phyloP scores from a whole-genome alignment of 2,888 invertebrate genomes.

The Tricholauxania praeusta region DNA sequence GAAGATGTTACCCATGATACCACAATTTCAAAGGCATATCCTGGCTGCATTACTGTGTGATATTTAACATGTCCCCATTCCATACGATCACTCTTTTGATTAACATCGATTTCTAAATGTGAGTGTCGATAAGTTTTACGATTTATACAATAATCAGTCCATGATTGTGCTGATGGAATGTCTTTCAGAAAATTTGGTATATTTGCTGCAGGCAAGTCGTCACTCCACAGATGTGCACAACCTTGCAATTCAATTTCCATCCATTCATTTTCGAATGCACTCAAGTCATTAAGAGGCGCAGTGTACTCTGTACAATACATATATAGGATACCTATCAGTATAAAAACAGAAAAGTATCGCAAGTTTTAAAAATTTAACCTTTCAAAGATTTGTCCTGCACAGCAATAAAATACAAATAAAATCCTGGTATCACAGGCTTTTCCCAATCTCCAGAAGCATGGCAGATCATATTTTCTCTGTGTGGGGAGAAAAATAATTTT shows the following conservation, averaged over 20 bases:
- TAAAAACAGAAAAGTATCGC: background rate
- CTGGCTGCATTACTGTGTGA: constrained; percentile 88
- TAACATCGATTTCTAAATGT: constrained; percentile 87
- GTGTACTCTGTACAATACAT: constrained; percentile 70
- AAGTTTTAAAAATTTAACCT: constrained; percentile 49
- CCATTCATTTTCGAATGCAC: constrained; percentile 92
- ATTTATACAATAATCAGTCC: constrained; percentile 59
- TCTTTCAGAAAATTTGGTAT: constrained; percentile 65
- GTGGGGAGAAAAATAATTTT: background rate
- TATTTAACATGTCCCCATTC: constrained; percentile 97
- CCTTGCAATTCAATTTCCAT: constrained; percentile 83
- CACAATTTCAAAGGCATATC: constrained; percentile 93
- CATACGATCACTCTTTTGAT: constrained; percentile 86
- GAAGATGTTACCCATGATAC: constrained; percentile 98
- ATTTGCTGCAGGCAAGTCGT: constrained; percentile 53
- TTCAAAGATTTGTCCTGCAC: constrained; percentile 69
- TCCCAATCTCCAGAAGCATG: constrained; percentile 90
- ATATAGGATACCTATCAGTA: background rate
- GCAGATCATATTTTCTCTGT: constrained; percentile 82
- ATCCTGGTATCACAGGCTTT: constrained; percentile 88
- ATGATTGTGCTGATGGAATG: constrained; percentile 61
- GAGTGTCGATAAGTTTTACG: constrained; percentile 79
- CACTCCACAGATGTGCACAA: constrained; percentile 57
- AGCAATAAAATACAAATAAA: constrained; percentile 90
- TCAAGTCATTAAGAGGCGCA: constrained; percentile 79